Evolutionary conservation across 2,888 invertebrate species (phyloP), one percentile per base, ranked within the genome.

Genomic region (Ametastegia equiseti): DNA sequence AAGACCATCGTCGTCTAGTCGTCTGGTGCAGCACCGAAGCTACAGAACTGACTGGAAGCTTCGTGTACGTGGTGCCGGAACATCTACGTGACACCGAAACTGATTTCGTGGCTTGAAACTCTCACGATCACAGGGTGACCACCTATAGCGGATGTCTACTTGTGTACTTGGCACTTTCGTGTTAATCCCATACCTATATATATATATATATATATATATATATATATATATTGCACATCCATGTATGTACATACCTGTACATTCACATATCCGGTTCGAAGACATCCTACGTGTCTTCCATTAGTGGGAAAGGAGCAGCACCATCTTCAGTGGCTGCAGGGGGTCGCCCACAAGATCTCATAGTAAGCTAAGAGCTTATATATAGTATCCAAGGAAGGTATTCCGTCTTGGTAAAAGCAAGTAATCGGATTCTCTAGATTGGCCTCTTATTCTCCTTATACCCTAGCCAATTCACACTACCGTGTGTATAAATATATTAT

Each of bases 1-100:
- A n/a, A n/a, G n/a, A n/a, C n/a, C n/a, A n/a, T n/a, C n/a, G n/a
- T n/a, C n/a, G n/a, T n/a, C n/a, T n/a, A n/a, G n/a, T n/a, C n/a
- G n/a, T n/a, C n/a, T n/a, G n/a, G 47, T 23, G 83, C 23, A 36
- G 19, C 84, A 83, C 81, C 83, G 80, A 71, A 30, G 57, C 45
- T 30, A 13, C 15, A 36, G 50, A 77, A 81, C 19, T 81, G 80
- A 80, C 83, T 83, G 81, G 82, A 75, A 80, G 19, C 75, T 54
- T n/a, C 75, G 75, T 39, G 82, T 83, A 85, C 85, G 85, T 85
- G 85, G 84, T 81, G 82, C 82, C n/a, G 69, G 85, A 86, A 85
- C 84, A 84, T 83, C 84, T 86, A 87, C 87, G 88, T 87, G 87
- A 84, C 86, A 84, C 81, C 84, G 85, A 86, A 86, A 86, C 85